Evolutionary conservation across 2,113 vertebrate species (phyloP), one percentile per base, ranked within the genome.

Genomic region (Caranx ignobilis): DNA sequence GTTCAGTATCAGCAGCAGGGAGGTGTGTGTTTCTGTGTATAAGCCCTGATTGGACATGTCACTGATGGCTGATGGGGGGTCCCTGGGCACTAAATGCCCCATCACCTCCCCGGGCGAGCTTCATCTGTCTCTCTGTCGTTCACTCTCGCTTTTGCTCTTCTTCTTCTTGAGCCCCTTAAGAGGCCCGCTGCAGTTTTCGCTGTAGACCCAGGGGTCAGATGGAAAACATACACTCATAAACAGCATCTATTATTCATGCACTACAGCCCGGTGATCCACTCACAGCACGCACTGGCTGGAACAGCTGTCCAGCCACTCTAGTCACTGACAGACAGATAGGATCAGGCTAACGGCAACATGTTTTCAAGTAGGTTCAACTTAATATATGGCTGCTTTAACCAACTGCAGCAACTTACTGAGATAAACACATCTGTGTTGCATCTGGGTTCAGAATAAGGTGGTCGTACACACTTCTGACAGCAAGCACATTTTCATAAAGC

Each of bases 181-280:
- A 91, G 92, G 86, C 85, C 81, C 82, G 79, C 90, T 91, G 78
- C 82, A 92, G 87, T 93, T 94, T 92, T 92, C 76, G 73, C 87
- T 91, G 92, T 76, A 93, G 94, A 93, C 95, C 94, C 95, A 93
- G 91, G 95, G 95, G 95, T 95, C 94, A 95, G 94, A 95, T 95
- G 93, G 95, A 95, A 96, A 94, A 94, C 93, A 91, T 93, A 94
- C 94, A 94, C 94, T 95, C 94, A 95, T 95, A 95, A 96, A 96
- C 94, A 95, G 91, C 93, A 95, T 96, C 88, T 95, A 96, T 96
- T 95, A 95, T 96, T 96, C 92, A 96, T 94, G 89, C 77, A 84
- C 74, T 80, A 80, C 86, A 92, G 92, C 90, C 90, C 83, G 71
- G 83, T 43, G 91, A 94, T 90, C 92, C 89, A 91, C 92, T 94